Evolutionary conservation across 2,113 vertebrate genomes (phyloP), one percentile per base, ranked within the genome.

Genomic region (Ciconia stormi): DNA sequence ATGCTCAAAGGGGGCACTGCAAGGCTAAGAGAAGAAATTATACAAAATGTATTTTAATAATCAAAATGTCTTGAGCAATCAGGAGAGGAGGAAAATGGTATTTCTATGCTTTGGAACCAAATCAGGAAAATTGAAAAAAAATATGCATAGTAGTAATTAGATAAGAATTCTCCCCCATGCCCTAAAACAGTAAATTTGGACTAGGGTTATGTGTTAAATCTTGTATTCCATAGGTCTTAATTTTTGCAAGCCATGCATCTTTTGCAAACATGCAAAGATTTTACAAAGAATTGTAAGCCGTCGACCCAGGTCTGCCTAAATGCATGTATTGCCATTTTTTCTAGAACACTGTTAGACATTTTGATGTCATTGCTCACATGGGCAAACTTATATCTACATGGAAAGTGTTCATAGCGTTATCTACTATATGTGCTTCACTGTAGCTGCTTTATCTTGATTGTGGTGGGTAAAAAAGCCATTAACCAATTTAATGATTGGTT

Each of bases 21-120:
- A 86, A 92, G 79, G 91, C 92, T 98, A 96, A 94, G 72, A 92
- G 90, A 91, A 97, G 92, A 95, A 92, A 95, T 96, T 58, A 96
- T 11, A 93, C 83, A 44, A 97, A 97, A 95, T 80, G 50, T 88
- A 96, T 94, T 98, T 97, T 79, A 97, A 76, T 77, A 83, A 85
- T 62, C n/a, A 63, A 89, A 93, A 87, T 36, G 26, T 86, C 81
- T 94, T 29, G 8, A 87, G 52, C 63, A 93, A 65, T 62, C 58
- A 38, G 49, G 63, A 47, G n/a, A 67, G 1, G 0, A 10, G 12
- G 17, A 1, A 82, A 93, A 92, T 26, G 3, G 19, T 50, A 32
- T 61, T 93, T 90, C 55, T 89, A 2, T 4, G 30, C 58, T 93
- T 95, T 89, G 65, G 95, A 92, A 91, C 21, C 52, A 72, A 69